Percentiles rank a stretch among this genome's conserved stretches.
Evolutionary conservation across 2,113 vertebrate genomes (phyloP).

Genomic region (Lamprotornis superbus): DNA sequence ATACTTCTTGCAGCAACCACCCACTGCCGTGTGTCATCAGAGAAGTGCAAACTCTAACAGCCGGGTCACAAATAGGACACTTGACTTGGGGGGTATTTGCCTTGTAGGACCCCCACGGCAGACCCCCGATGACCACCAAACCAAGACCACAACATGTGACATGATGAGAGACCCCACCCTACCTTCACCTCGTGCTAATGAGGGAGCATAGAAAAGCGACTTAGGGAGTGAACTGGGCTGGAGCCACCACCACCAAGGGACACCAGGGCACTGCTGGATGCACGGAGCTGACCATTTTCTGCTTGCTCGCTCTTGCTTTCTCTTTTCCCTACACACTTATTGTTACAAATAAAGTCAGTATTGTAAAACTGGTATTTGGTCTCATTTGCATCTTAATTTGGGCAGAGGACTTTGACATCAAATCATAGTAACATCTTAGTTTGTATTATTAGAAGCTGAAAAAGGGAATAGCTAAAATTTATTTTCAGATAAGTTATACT

Average conservation of each 20-base stretch:
- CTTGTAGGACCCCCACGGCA: neutral
- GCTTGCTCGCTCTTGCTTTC: neutral
- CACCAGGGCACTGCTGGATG: neutral
- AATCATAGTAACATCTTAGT: neutral
- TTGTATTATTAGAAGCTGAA: neutral
- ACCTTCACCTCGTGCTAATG: neutral
- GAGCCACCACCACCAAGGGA: neutral
- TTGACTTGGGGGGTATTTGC: neutral
- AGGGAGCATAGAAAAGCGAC: rapidly evolving
- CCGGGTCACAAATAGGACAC: neutral
- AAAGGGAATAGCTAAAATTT: neutral
- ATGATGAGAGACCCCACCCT: rapidly evolving
- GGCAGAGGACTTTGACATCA: neutral
- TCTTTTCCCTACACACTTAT: neutral
- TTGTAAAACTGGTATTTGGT: neutral
- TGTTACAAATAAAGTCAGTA: rapidly evolving
- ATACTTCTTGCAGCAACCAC: neutral
- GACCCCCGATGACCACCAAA: neutral
- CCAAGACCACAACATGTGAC: neutral
- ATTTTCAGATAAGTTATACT: neutral
- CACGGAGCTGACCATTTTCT: neutral
- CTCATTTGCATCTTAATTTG: neutral
- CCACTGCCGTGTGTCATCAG: rapidly evolving
- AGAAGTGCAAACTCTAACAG: too few species aligned
- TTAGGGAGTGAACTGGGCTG: rapidly evolving